Conservation (phyloP, 2,113 vertebrate species). For the Mirounga angustirostris region DNA sequence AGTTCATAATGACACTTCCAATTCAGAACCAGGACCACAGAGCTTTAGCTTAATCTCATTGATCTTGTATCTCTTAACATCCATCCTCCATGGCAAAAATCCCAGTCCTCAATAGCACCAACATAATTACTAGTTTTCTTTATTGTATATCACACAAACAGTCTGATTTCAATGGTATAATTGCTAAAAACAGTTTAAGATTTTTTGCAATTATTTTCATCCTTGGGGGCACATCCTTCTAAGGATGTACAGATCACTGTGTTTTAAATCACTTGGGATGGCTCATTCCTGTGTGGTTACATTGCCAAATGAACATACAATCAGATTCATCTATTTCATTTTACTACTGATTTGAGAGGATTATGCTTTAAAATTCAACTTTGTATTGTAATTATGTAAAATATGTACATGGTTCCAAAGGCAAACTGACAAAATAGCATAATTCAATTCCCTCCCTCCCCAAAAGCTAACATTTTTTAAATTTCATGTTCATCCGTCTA, state of each 20-base stretch:
- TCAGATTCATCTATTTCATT: neutral
- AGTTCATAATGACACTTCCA: neutral
- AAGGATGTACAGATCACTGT: neutral
- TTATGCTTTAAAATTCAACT: neutral
- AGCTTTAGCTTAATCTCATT: neutral
- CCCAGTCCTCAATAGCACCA: neutral
- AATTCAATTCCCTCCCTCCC: neutral
- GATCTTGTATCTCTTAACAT: neutral
- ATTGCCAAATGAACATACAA: neutral
- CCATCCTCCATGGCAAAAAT: neutral
- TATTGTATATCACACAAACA: neutral
- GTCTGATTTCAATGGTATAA: neutral
- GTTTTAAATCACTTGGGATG: neutral
- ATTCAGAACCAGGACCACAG: neutral
- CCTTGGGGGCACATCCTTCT: neutral
- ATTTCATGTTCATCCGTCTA: neutral
- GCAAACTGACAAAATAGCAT: slow-evolving; percentile 19
- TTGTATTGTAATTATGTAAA: neutral
- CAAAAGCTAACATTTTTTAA: neutral
- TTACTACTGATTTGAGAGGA: neutral
- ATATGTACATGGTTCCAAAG: neutral
- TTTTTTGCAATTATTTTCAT: neutral
- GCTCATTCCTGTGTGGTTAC: neutral
- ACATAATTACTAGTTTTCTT: neutral
- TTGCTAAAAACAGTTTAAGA: neutral